Evolutionary conservation across 2,113 vertebrate species (phyloP).

Genomic region (Bostrychus sinensis): DNA sequence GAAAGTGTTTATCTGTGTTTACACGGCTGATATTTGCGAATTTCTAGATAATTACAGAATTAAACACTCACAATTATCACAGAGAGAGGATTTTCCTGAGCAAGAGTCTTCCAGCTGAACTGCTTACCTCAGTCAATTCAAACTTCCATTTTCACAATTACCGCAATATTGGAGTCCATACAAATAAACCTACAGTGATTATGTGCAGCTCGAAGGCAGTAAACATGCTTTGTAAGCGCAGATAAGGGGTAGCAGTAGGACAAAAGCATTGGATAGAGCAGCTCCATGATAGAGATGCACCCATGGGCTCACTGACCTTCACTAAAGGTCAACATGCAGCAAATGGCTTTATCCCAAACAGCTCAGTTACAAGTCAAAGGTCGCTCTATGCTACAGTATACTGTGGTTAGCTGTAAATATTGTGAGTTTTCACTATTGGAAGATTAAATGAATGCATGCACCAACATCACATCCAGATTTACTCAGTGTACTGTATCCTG

Average conservation of each 20-base stretch:
- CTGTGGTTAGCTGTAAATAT: not conserved
- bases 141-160: constrained; percentile 11
- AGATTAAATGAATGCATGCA: no score
- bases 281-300: not conserved
- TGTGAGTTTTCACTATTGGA: not conserved
- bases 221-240: not conserved
- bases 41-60: not conserved
- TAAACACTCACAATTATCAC: not conserved
- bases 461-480: no score
- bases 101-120: not conserved
- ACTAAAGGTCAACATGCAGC: constrained; percentile 5
- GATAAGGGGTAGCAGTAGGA: not conserved
- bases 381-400: not conserved
- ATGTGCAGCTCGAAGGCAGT: not conserved
- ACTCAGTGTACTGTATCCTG: no score
- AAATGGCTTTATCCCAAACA: not conserved
- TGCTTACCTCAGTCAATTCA: not conserved
- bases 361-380: constrained; percentile 11
- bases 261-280: no score
- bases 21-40: not conserved
- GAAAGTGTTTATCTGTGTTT: not conserved
- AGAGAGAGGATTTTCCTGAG: not conserved
- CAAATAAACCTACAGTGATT: not conserved
- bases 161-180: not conserved
- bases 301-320: not conserved